Conservation (phyloP, 64 coral and sea anemone species). For the Trachythela sp. region DNA sequence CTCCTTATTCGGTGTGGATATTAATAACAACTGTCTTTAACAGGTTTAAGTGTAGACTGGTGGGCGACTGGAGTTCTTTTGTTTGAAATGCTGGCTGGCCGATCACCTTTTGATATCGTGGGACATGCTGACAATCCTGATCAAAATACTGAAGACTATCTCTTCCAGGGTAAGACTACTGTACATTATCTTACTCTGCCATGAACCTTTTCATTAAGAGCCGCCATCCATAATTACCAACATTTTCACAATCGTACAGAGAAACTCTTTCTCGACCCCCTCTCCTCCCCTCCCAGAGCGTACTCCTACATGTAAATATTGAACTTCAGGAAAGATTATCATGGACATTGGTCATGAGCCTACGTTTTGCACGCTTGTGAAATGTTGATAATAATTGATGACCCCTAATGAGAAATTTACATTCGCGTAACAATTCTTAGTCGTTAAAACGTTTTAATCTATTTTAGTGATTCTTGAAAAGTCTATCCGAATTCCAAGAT, state of each 20-base stretch:
- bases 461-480: slow-evolving; percentile 89
- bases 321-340: not conserved
- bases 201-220: too few species aligned
- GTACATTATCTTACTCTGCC: too few species aligned
- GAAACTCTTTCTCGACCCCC: too few species aligned
- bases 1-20: not conserved
- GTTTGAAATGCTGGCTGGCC: slow-evolving; percentile 94
- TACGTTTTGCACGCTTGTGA: too few species aligned
- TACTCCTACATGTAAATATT: too few species aligned
- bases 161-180: slow-evolving; percentile 73
- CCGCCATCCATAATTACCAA: too few species aligned
- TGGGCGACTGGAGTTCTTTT: slow-evolving; percentile 90
- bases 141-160: slow-evolving; percentile 98
- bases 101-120: slow-evolving; percentile 96
- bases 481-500: slow-evolving; percentile 92
- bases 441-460: not conserved
- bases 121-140: slow-evolving; percentile 92
- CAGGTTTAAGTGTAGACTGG: slow-evolving; percentile 91
- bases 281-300: too few species aligned
- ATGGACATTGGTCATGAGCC: too few species aligned
- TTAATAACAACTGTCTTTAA: not conserved
- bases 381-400: too few species aligned
- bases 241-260: not conserved
- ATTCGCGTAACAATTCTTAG: not conserved
- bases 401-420: too few species aligned